phyloP scores from a whole-genome alignment of 2,888 invertebrate genomes.

The Quadroppia sp. region DNA sequence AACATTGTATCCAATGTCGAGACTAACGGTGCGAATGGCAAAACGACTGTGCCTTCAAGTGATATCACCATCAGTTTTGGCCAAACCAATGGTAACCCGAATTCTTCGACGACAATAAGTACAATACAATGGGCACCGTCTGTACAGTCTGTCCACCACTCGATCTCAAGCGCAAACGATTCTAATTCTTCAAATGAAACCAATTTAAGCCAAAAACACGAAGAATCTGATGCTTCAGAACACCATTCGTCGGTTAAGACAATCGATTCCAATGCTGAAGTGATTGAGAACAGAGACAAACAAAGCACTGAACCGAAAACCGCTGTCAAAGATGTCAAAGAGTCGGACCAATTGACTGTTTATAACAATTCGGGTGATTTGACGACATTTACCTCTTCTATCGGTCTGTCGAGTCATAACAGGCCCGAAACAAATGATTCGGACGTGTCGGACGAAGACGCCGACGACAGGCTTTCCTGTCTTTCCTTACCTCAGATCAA shows the following conservation, averaged over 20 bases:
- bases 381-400: conserved; percentile 20
- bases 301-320: background rate
- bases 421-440: background rate
- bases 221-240: too few species aligned
- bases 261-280: background rate
- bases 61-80: background rate
- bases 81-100: background rate
- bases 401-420: background rate
- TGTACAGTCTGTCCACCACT: background rate
- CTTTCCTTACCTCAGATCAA: too few species aligned
- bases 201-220: background rate
- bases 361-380: conserved; percentile 12
- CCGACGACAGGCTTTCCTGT: background rate
- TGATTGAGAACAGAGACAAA: too few species aligned
- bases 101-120: conserved; percentile 9
- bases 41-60: conserved; percentile 36
- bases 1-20: background rate
- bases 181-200: background rate
- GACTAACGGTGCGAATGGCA: conserved; percentile 4
- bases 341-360: background rate
- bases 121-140: conserved; percentile 31
- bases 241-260: background rate
- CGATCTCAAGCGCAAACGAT: background rate
- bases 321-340: background rate
- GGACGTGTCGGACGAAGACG: background rate